Conservation (phyloP, 2,888 invertebrate genomes). For the Oasisia sp. region DNA sequence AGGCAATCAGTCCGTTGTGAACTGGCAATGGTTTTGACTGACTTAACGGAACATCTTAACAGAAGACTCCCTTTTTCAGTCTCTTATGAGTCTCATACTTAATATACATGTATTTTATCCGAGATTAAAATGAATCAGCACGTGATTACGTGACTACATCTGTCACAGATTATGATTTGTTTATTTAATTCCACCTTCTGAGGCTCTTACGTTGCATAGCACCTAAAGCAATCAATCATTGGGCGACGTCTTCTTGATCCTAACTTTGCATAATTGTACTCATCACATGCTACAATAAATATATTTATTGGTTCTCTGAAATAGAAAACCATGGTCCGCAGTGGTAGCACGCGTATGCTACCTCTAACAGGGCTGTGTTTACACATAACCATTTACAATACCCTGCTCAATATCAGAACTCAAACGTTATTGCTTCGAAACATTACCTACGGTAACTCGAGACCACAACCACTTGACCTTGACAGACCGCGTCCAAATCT, state of each 20-base stretch:
- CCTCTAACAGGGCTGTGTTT: neutral
- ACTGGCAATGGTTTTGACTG: too few species aligned
- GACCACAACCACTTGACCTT: neutral
- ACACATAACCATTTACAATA: neutral
- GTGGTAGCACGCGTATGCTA: neutral
- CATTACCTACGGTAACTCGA: neutral
- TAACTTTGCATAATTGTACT: neutral
- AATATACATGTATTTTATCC: neutral
- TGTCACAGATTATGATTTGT: neutral
- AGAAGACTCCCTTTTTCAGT: too few species aligned
- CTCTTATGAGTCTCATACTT: too few species aligned
- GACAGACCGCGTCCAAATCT: neutral
- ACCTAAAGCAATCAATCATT: neutral
- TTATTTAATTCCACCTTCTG: neutral
- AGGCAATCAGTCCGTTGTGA: too few species aligned
- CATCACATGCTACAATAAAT: neutral
- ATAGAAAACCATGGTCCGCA: neutral
- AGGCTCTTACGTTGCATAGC: neutral
- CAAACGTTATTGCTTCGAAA: neutral
- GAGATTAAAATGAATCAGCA: neutral
- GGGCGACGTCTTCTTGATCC: neutral
- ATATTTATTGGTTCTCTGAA: neutral
- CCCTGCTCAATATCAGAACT: neutral
- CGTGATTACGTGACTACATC: neutral
- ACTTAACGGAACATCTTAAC: too few species aligned